Evolutionary conservation across 1,140 invertebrate species (phyloP), one percentile per base, ranked within the genome.

Genomic region (Tetramorium alpestre): DNA sequence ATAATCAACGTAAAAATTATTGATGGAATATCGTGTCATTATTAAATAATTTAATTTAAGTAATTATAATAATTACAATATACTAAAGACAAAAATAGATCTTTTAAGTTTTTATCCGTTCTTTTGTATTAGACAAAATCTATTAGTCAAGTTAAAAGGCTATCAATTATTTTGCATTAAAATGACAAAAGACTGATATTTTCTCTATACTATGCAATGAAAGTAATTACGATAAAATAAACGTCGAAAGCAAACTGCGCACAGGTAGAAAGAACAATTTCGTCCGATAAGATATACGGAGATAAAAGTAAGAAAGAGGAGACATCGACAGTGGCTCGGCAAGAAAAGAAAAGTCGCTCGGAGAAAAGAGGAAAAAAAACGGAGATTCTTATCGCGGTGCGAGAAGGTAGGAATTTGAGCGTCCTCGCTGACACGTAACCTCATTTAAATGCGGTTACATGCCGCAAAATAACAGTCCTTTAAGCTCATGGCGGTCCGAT

Each of bases 391-490:
- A 82, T 87, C 85, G 64, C 28, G 16, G 8, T 18, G 25, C 47
- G 47, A 73, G 58, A 86, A 49, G 85, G 72, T 25, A 65, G 41
- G 33, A n/a, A 78, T 60, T 47, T 28, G 47, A 49, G 58, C 28
- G 51, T 13, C 76, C 22, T 82, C 49, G 77, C 56, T 47, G 77
- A 89, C 88, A 84, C 85, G 73, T 89, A 89, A 89, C 77, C 85
- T 89, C 85, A 78, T 90, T 90, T 73, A 65, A 89, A 90, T 87
- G 85, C 88, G 73, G 80, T 89, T 87, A 84, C 85, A 89, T 54
- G 78, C 65, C 58, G 73, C 88, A 85, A 87, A 85, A 90, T 89
- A 90, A 87, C 88, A 89, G 88, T 90, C 89, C 73, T 90, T 89
- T 77, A 82, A 78, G 64, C 76, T 72, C 70, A 78, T 54, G 76